Percentiles rank a stretch among this genome's conserved stretches.
phyloP scores from a whole-genome alignment of 2,113 vertebrate genomes.

The Planiliza haematocheilus region DNA sequence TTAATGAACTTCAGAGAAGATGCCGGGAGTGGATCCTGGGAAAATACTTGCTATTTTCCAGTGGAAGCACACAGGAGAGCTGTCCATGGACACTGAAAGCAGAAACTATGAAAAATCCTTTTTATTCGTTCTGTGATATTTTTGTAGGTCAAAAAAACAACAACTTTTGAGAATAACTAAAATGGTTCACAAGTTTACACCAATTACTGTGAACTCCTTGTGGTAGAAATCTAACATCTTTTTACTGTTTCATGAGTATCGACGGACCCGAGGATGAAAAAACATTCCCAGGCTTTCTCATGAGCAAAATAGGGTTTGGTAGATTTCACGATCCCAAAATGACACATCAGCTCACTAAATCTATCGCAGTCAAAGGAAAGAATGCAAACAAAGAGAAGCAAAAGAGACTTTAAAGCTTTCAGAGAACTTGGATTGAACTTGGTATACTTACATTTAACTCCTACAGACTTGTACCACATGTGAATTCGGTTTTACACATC shows the following conservation, averaged over 20 bases:
- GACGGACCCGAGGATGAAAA: background rate
- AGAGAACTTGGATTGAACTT: conserved; percentile 3
- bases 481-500: no score
- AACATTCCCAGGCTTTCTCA: no score
- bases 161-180: background rate
- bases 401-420: background rate
- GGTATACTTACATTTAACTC: background rate
- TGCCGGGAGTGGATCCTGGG: background rate
- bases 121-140: background rate
- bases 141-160: background rate
- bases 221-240: background rate
- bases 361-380: background rate
- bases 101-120: background rate
- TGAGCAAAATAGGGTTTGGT: no score
- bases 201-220: background rate
- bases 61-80: background rate
- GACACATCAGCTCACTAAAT: background rate
- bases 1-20: conserved; percentile 58
- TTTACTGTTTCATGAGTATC: background rate
- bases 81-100: background rate
- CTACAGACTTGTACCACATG: background rate
- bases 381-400: background rate
- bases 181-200: background rate
- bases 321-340: background rate
- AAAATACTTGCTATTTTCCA: background rate